Base-by-base conservation (phyloP, 2,888 invertebrate species). In the Amiota minor region DNA sequence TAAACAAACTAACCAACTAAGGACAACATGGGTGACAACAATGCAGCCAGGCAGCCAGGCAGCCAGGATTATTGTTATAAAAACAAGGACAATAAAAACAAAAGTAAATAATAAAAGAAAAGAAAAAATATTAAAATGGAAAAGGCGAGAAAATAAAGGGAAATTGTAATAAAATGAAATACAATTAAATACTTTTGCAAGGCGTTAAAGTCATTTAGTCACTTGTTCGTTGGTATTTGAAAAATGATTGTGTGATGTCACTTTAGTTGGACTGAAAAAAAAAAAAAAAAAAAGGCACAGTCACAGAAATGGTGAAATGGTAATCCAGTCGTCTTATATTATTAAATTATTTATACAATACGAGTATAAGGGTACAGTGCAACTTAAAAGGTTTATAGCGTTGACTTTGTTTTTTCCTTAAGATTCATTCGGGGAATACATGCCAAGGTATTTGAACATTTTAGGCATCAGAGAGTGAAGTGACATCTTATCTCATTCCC, bases 131-230 rank as follows among this genome's bases (percentile, higher is more conserved):
- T 67, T 62, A 50, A 55, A 62, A 70, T 71, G 71, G 55, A 77
- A 71, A 70, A 64, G 61, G 72, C 71, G 35, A 72, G 55, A 72
- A 61, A 55, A 55, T 61, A 72, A 74, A 49, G 55, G 50, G 72
- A 68, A 72, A 72, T 70, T 59, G 70, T 69, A 72, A 84, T 82
- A 82, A 35, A 85, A 83, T 85, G 80, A 81, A 86, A 83, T 83
- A 81, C 80, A 86, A 83, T 83, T 83, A 86, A 87, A 86, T 85
- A 80, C 76, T 65, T 65, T 45, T 47, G 10, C 46, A 65, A 65
- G 65, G 65, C 65, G 49, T 65, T 65, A 49, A 65, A 65, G 65
- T 65, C 47, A 23, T 65, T 65, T 65, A 46, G 18, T 47, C 65
- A 16, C 47, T 65, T 65, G 49, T 49, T 16, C 23, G 20, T 20